These are phyloP conservation scores for Condylostylus longicornis DNA, from an alignment of 1,140 invertebrate species.

Conservation along the genomic window DNA sequence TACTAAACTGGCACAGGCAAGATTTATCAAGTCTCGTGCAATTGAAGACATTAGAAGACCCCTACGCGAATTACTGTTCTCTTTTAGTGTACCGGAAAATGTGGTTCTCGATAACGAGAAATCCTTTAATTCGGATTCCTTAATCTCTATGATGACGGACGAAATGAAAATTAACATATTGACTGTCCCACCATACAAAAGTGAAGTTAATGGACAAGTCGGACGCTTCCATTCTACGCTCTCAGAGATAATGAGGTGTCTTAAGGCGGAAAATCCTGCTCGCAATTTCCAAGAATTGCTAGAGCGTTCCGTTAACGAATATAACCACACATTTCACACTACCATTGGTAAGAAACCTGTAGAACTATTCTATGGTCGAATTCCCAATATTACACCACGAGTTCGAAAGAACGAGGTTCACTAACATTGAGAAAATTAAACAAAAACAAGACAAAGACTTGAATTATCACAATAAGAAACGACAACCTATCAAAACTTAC, in stretches of 20 bases:
- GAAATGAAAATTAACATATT: too few relatives aligned
- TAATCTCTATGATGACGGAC: background rate
- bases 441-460: constrained; percentile 5
- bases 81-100: background rate
- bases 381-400: too few relatives aligned
- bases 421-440: constrained; percentile 1
- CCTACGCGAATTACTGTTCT: too few relatives aligned
- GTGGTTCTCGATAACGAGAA: background rate
- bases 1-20: background rate
- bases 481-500: background rate
- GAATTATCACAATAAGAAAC: constrained; percentile 3
- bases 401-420: too few relatives aligned
- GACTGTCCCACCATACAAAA: background rate
- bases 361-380: constrained; percentile 1
- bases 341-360: too few relatives aligned
- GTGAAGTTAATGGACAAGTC: background rate
- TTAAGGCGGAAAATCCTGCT: background rate
- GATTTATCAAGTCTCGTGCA: constrained; percentile 4
- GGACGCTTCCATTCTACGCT: background rate
- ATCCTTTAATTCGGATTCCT: background rate
- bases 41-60: too few relatives aligned
- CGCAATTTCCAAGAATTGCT: background rate
- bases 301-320: background rate
- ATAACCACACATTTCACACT: too few relatives aligned
- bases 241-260: background rate